These are phyloP conservation scores for Macaria liturata DNA, from an alignment of 2,888 invertebrate species.

Conservation along the genomic window DNA sequence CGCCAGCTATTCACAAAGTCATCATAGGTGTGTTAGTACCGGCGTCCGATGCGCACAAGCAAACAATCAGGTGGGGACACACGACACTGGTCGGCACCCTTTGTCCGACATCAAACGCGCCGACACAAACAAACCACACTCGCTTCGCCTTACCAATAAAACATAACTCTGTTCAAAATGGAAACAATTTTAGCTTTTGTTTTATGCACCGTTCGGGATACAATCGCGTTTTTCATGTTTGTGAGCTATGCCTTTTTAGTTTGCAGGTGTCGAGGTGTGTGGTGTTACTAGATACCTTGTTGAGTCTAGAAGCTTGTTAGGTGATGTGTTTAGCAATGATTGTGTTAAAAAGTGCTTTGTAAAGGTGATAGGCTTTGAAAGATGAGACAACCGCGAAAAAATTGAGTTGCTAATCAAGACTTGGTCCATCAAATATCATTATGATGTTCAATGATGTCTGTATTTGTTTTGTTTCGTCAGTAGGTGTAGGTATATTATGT, in stretches of 20 bases:
- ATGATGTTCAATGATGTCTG: no score
- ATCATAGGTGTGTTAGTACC: slow-evolving; percentile 37
- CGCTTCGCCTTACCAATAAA: slow-evolving; percentile 33
- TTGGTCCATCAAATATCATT: background rate
- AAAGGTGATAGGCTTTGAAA: slow-evolving; percentile 18
- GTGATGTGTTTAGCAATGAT: slow-evolving; percentile 52
- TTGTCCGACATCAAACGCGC: slow-evolving; percentile 74
- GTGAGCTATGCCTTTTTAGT: slow-evolving; percentile 36
- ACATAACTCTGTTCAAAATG: slow-evolving; percentile 30
- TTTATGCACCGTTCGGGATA: slow-evolving; percentile 7
- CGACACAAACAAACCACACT: slow-evolving; percentile 64
- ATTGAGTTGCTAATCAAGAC: slow-evolving; percentile 1
- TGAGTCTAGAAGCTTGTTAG: slow-evolving; percentile 67
- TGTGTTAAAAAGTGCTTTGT: slow-evolving; percentile 48
- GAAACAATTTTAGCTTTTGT: slow-evolving; percentile 27
- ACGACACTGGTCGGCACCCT: slow-evolving; percentile 77
- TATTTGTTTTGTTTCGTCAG: no score
- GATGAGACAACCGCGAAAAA: slow-evolving; percentile 5
- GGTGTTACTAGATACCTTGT: slow-evolving; percentile 72
- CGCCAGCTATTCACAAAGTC: slow-evolving; percentile 33
- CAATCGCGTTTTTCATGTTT: slow-evolving; percentile 16
- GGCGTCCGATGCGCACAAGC: slow-evolving; percentile 51
- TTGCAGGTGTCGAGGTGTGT: slow-evolving; percentile 36
- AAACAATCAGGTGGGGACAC: slow-evolving; percentile 79
- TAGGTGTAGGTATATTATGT: no score